Conservation (phyloP, 2,888 invertebrate genomes). For the Agrotis ipsilon region DNA sequence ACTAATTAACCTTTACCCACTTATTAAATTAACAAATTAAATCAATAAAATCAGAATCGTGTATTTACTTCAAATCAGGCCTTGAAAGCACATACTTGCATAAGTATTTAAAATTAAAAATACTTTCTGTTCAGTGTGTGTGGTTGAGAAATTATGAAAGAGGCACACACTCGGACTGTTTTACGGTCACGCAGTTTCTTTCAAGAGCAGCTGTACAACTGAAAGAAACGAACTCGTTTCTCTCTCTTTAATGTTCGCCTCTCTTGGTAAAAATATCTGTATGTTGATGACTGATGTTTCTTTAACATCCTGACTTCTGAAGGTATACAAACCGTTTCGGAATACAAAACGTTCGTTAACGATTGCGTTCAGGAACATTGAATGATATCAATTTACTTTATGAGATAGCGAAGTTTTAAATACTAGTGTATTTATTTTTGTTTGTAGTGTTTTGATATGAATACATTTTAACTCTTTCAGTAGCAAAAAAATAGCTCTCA, state of each 20-base stretch:
- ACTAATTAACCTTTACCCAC: neutral
- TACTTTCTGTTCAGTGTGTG: slow-evolving; percentile 58
- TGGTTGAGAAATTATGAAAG: slow-evolving; percentile 60
- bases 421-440: slow-evolving; percentile 4
- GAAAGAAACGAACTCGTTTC: slow-evolving; percentile 61
- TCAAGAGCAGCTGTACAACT: slow-evolving; percentile 74
- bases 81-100: slow-evolving; percentile 44
- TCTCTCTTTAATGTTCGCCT: slow-evolving; percentile 79
- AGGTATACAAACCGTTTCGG: slow-evolving; percentile 15
- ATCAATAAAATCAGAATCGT: slow-evolving; percentile 25
- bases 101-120: slow-evolving; percentile 37
- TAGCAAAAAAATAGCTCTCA: neutral
- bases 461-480: neutral
- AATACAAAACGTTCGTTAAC: slow-evolving; percentile 16
- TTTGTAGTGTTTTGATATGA: neutral
- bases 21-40: slow-evolving; percentile 13
- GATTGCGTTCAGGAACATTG: neutral
- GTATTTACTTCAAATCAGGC: slow-evolving; percentile 49
- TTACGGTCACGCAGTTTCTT: slow-evolving; percentile 66
- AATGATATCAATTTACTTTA: neutral
- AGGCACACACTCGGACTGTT: slow-evolving; percentile 40
- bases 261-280: slow-evolving; percentile 80
- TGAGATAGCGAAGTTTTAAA: neutral
- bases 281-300: slow-evolving; percentile 71
- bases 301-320: slow-evolving; percentile 64